Evolutionary conservation across 2,888 invertebrate genomes (phyloP), one percentile per base, ranked within the genome.

Genomic region (Theodoxus fluviatilis): DNA sequence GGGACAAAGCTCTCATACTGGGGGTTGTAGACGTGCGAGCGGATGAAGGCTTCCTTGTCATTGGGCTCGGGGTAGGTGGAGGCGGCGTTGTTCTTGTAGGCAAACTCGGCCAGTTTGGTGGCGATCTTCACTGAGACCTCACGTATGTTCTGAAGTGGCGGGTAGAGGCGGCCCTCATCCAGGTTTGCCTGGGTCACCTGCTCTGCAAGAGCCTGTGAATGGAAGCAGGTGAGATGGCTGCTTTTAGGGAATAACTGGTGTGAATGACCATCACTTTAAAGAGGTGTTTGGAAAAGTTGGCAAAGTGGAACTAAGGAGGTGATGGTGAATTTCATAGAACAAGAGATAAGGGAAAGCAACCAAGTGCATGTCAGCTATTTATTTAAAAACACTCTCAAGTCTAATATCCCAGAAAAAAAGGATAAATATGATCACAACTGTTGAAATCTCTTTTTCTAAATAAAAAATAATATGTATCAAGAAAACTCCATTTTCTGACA

Each of bases 81-180:
- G 15, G 90, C 89, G 64, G 87, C 84, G 65, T 85, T 80, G 70
- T 82, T 69, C 77, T 90, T 88, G 86, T 94, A 98, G 1, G 95
- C 94, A 85, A 93, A 93, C 68, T 94, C 92, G 70, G 94, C 92
- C 71, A 97, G 88, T 83, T 91, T 90, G 61, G 91, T 90, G 31
- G 96, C 97, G 80, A 98, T 95, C 84, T 91, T 91, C 68, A 94
- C 88, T 0, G 98, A 98, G 84, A 95, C 94, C 75, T 93, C 90
- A 79, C 93, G 91, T 78, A 98, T 96, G 74, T 91, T 90, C 43
- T 90, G 89, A 22, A 98, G 90, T 0, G 96, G 94, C 25, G 98
- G 98, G 88, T 98, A 98, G 70, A 99, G 89, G 77, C 95, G 92
- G 71, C 98, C 98, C 68, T 90, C 91, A 1, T 90, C 91, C 81